Evolutionary conservation across 2,888 invertebrate genomes (phyloP), one percentile per base, ranked within the genome.

Genomic region (Mantis religiosa): DNA sequence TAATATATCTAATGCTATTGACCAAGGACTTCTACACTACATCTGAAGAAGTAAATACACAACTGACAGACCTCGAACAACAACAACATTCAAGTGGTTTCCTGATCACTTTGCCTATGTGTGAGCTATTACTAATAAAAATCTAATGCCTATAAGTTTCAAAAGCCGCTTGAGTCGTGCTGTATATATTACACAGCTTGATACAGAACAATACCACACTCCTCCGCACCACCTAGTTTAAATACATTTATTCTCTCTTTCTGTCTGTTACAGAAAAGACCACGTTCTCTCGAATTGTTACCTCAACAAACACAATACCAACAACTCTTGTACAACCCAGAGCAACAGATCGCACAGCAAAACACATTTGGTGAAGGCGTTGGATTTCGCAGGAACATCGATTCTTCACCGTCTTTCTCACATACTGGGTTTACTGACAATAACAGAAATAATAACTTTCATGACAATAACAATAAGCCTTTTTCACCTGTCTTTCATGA

Each of bases 181-280:
- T 71, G 41, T 71, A 20, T 71, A 71, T 20, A 3, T 20, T 20
- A 71, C 15, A 25, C 54, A 71, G 54, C 20, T 71, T 71, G 30
- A 25, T 30, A 15, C 28, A 30, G n/a, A 27, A 30, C 27, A 27
- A 15, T 41, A 20, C n/a, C 9, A n/a, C 20, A 25, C n/a, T 14
- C 15, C 84, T 88, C 41, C 41, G 71, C 88, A 28, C 88, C 34
- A 20, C 88, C 54, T 71, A 14, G 54, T 71, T 71, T 20, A 20
- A 20, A 71, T 71, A 71, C 54, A 71, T 71, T 20, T 86, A 88
- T 82, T 87, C 83, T 88, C 82, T 89, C 89, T 91, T 90, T 90
- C 90, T 90, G 90, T 90, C 88, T 91, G 91, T 91, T 91, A 87
- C 91, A 91, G 91, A 91, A 91, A 90, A 91, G 89, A 89, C 89